Conservation (phyloP, 2,113 vertebrate species). For the Myiozetetes cayanensis region DNA sequence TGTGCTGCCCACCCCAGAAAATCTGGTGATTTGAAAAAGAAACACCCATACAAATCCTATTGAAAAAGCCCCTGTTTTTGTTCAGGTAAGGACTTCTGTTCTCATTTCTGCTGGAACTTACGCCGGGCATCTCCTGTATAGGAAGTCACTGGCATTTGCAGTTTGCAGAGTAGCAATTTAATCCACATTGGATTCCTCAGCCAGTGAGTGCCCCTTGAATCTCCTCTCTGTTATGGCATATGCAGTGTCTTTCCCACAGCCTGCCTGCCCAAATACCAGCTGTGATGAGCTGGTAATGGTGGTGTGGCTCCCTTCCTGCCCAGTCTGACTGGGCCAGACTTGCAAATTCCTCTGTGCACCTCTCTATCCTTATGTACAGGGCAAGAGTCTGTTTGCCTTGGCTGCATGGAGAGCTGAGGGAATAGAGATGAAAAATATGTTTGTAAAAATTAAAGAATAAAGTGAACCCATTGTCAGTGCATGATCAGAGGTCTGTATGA, state of each 20-base stretch:
- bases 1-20: fast-evolving
- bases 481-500: background rate
- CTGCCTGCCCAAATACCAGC: background rate
- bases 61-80: background rate
- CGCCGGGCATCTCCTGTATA: fast-evolving
- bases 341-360: background rate
- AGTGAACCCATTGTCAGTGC: background rate
- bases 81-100: background rate
- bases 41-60: background rate
- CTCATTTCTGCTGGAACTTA: background rate
- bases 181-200: background rate
- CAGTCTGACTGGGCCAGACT: background rate
- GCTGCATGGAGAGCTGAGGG: background rate
- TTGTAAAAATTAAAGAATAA: slow-evolving; percentile 22
- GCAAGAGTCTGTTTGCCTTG: background rate
- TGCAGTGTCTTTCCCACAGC: fast-evolving
- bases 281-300: background rate
- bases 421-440: background rate
- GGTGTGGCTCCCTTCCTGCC: background rate
- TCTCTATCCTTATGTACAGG: background rate
- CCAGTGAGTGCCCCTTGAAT: background rate
- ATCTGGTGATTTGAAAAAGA: background rate
- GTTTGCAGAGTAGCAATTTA: fast-evolving
- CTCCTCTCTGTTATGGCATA: background rate
- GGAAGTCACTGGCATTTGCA: background rate